Base-by-base conservation (phyloP, 2,113 vertebrate species). In the Coreoperca whiteheadi region DNA sequence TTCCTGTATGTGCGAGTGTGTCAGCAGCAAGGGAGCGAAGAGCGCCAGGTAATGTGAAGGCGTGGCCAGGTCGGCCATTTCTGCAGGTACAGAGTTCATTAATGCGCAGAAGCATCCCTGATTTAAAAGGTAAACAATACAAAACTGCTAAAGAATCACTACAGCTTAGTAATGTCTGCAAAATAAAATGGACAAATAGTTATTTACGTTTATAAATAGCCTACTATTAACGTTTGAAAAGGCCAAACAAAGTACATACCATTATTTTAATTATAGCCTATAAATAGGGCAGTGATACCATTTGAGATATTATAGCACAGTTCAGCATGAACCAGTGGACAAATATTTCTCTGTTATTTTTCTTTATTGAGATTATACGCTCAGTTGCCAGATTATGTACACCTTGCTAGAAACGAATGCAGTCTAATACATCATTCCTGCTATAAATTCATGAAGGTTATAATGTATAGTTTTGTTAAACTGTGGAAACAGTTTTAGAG, bases 1-100 rank as follows among this genome's bases (percentile, higher is more conserved):
- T 93, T 91, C 91, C 90, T 82, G 32, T 50, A 9, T 32, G 11
- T 8, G 41, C 12, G 50, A 30, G 59, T 46, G 69, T 32, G 79
- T 76, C 74, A 30, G 32, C 32, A 4, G 30, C 2, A 39, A 56
- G 18, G 70, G 8, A 46, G 50, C 2, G 76, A 16, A 0, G 4
- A 8, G 37, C 28, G 0, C 0, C 84, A 87, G 76, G 76, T 89
- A 48, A 77, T 0, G 25, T 2, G 39, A 80, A 28, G 92, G 91
- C 75, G 92, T 73, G 82, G 87, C 43, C 46, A 32, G 1, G 32
- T 7, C 69, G 2, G 74, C 83, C 73, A 83, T 87, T 46, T 85
- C 57, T 53, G 2, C 77, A 90, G 82, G 84, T 85, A 57, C 2
- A 30, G 6, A 66, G 56, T 50, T 61, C 43, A 43, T 11, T 0